A percentile compares a stretch with the other conserved stretches of the same genome.
Evolutionary conservation across 2,888 invertebrate species (phyloP).

Genomic region (Melitaea athalia): DNA sequence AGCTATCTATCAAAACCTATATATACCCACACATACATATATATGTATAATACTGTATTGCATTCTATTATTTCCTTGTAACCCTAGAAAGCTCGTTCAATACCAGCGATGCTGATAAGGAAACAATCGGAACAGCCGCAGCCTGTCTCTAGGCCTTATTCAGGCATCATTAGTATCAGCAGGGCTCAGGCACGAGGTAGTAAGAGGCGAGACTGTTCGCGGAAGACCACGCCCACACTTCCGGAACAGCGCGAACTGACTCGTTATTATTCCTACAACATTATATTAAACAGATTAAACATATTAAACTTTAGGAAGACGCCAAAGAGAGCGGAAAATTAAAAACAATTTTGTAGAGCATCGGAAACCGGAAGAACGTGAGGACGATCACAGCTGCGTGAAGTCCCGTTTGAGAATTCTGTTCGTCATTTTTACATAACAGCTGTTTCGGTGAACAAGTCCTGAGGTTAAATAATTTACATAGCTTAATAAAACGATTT

Average conservation of each 20-base stretch:
- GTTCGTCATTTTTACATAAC: not conserved
- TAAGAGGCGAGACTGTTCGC: constrained; percentile 7
- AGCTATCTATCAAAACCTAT: too few relatives aligned
- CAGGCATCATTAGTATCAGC: constrained; percentile 6
- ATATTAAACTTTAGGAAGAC: not conserved
- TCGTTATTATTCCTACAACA: constrained; percentile 12
- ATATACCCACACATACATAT: not conserved
- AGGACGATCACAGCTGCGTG: not conserved
- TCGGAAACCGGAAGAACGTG: not conserved
- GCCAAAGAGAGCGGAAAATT: not conserved
- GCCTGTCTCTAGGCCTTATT: not conserved
- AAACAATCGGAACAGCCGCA: constrained; percentile 8
- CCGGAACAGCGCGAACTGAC: constrained; percentile 21
- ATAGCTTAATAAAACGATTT: not conserved
- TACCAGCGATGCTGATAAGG: not conserved
- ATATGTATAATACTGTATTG: not conserved
- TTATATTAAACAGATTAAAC: constrained; percentile 2
- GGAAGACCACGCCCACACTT: constrained; percentile 29
- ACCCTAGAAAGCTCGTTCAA: not conserved
- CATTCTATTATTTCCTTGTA: not conserved
- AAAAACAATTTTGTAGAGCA: not conserved
- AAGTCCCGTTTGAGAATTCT: not conserved
- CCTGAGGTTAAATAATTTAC: not conserved
- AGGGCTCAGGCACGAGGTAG: not conserved
- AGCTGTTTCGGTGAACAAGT: not conserved